These are phyloP conservation scores for Drosophila micromelanica DNA, from an alignment of 1,140 invertebrate genomes.

Conservation along the genomic window DNA sequence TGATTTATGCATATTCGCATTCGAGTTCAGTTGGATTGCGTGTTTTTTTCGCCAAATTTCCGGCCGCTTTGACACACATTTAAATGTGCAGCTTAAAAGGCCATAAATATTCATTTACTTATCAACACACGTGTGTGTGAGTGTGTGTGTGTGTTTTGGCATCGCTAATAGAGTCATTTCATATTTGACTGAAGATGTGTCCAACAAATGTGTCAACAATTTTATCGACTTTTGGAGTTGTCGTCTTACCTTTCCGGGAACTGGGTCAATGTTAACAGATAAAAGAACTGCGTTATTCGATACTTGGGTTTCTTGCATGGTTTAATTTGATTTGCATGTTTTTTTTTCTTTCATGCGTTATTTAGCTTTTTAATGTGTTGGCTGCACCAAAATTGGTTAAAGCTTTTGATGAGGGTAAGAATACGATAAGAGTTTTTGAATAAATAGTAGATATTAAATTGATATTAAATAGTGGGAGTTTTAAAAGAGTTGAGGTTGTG, in stretches of 20 bases:
- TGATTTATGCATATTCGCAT: slow-evolving; percentile 71
- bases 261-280: slow-evolving; percentile 66
- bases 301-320: slow-evolving; percentile 33
- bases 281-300: slow-evolving; percentile 41
- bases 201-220: slow-evolving; percentile 31
- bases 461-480: background rate
- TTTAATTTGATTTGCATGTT: slow-evolving; percentile 48
- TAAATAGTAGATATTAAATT: background rate
- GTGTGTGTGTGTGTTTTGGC: slow-evolving; percentile 39
- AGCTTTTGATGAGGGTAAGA: slow-evolving; percentile 28
- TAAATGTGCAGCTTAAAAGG: slow-evolving; percentile 58
- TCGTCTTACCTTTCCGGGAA: slow-evolving; percentile 64
- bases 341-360: background rate
- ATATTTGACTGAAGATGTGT: slow-evolving; percentile 35
- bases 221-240: slow-evolving; percentile 27
- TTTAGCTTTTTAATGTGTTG: background rate
- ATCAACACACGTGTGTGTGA: background rate
- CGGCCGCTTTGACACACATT: slow-evolving; percentile 70
- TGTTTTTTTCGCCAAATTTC: slow-evolving; percentile 65
- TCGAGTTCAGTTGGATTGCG: slow-evolving; percentile 35
- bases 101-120: slow-evolving; percentile 48
- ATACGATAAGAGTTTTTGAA: slow-evolving; percentile 6
- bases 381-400: slow-evolving; percentile 4
- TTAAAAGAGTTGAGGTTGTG: no score
- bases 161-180: slow-evolving; percentile 61